Evolutionary conservation across 2,113 vertebrate genomes (phyloP).

Genomic region (Phyllostomus hastatus): DNA sequence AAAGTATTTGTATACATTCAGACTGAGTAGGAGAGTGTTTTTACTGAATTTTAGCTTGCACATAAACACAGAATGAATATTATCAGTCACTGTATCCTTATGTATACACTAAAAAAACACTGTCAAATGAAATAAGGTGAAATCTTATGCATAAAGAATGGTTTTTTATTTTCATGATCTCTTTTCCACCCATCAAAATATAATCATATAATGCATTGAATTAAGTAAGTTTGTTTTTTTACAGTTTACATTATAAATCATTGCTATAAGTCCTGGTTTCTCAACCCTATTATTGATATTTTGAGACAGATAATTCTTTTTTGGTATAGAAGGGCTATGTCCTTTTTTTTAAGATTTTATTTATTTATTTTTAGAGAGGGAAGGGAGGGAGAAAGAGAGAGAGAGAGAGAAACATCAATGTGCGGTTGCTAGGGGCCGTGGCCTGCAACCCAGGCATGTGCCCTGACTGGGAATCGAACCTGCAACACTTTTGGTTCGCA

Average conservation of each 20-base stretch:
- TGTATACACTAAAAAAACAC: conserved; percentile 37
- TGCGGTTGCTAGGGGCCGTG: no score
- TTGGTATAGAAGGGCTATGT: not conserved
- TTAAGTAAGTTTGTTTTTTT: conserved; percentile 68
- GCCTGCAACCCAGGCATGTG: no score
- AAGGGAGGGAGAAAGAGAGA: no score
- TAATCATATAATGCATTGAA: conserved; percentile 63
- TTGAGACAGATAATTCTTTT: not conserved
- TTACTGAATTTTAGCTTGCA: not conserved
- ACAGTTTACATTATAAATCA: conserved; percentile 60
- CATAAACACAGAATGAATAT: not conserved
- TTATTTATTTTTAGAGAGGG: no score
- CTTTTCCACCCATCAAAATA: conserved; percentile 54
- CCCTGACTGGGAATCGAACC: no score
- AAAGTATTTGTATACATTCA: not conserved
- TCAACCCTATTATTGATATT: not conserved
- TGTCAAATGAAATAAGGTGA: conserved; percentile 65
- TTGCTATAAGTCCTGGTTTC: not conserved
- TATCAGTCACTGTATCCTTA: not conserved
- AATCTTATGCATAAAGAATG: conserved; percentile 47
- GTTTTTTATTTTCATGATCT: conserved; percentile 74
- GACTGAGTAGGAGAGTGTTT: conserved; percentile 6
- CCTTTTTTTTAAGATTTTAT: not conserved
- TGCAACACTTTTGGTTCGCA: no score
- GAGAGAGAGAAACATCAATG: no score